Evolutionary conservation across 2,888 invertebrate species (phyloP), one percentile per base, ranked within the genome.

Genomic region (Heliconius aoede): DNA sequence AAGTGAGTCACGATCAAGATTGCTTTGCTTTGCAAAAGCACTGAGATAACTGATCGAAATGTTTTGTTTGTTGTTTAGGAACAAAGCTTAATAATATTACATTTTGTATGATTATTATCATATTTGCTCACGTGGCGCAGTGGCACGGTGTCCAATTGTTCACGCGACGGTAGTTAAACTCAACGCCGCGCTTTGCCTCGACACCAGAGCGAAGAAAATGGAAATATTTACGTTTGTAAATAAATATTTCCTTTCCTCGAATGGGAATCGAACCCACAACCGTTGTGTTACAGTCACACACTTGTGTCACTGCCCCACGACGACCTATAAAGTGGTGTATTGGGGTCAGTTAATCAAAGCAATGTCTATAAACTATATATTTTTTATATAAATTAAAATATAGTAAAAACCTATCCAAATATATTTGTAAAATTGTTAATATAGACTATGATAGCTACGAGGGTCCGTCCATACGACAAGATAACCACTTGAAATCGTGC

Each of bases 401-500:
- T 4, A 26, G 13, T 13, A 60, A 24, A 60, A 26, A 15, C 3
- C n/a, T 60, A 26, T 26, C 13, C 13, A 60, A 60, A 60, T 26
- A 60, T 7, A 24, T 21, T 46, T 11, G 46, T 8, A 18, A 30
- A 51, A 30, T 55, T 82, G 24, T 24, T 32, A 7, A 30, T 71
- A 71, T 9, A 71, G 30, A 58, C 30, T 58, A 80, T 78, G 78
- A 80, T 80, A 80, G 79, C 80, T 80, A 80, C 78, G 73, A 81
- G 79, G 78, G 79, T 75, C 75, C 76, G 76, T 74, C 78, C 73
- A 79, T 80, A 78, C 73, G 82, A 82, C 79, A 78, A 81, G 81
- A 82, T 81, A 83, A 81, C 83, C 80, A 79, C 85, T 87, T 86
- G 87, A 88, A 82, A 84, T 85, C 82, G 85, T 86, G 84, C 80